Evolutionary conservation across 2,113 vertebrate species (phyloP), one percentile per base, ranked within the genome.

Genomic region (Vicugna pacos): DNA sequence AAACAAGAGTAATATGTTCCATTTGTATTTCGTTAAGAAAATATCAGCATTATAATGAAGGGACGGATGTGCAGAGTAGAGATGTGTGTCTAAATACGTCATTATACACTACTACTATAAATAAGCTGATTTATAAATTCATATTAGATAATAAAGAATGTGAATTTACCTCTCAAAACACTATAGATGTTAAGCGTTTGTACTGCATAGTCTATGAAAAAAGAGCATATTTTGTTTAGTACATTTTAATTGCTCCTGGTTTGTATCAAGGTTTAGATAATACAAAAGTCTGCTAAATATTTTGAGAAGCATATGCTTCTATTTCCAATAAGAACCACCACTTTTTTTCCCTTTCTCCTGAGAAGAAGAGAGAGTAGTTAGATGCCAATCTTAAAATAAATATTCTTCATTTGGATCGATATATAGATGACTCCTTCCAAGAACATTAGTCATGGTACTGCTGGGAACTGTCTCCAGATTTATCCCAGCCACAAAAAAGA

Each of bases 351-450:
- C 2, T 35, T 84, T 35, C 22, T 50, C 24, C 35, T 64, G 38
- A 93, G 16, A 16, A 93, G 20, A n/a, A 94, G 26, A 86, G 80
- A 88, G 60, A 91, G 17, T 91, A 87, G 64, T 50, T 89, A 48
- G 24, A 81, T 92, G 69, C 15, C 56, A 89, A 95, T 95, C 82
- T 91, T 95, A 92, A 97, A 96, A 95, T 96, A 97, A 95, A 95
- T 95, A 91, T 79, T 97, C 46, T 80, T 89, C 89, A 93, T 96
- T 96, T 97, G 73, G 64, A 96, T 96, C 92, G 70, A 96, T 96
- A 92, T 67, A 86, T 50, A 94, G 46, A 88, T 90, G 11, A 97
- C 91, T 92, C 19, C 46, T 97, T 97, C 88, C 82, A 97, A 97
- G 90, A 97, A 91, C 56, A 93, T 96, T 94, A 96, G 73, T 95